A percentile compares a stretch with the other conserved stretches of the same genome.
These are phyloP conservation scores for Exocentrus adspersus DNA, from an alignment of 2,888 invertebrate genomes.

Conservation along the genomic window DNA sequence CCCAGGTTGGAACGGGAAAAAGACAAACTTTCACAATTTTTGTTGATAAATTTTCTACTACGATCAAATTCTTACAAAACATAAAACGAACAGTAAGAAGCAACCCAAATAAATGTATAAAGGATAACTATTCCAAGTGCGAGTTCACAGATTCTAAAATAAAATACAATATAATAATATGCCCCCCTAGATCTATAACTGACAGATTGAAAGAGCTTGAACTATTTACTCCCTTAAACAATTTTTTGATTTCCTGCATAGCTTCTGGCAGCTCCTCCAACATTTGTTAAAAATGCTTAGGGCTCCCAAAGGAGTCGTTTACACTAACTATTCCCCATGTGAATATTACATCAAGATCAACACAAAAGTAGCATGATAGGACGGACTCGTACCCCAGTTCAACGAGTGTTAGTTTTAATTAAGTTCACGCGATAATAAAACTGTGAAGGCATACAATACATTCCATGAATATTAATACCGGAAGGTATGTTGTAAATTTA, in stretches of 20 bases:
- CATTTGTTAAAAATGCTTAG: constrained; percentile 11
- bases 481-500: background rate
- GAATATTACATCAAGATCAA: constrained; percentile 15
- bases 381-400: background rate
- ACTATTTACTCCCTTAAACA: background rate
- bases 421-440: background rate
- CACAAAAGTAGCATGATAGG: background rate
- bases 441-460: background rate
- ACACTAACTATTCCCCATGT: constrained; percentile 16
- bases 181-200: too few species aligned
- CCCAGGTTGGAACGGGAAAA: too few species aligned
- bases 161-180: too few species aligned
- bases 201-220: too few species aligned
- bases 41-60: too few species aligned
- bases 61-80: too few species aligned
- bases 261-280: background rate
- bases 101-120: too few species aligned
- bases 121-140: too few species aligned
- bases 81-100: too few species aligned
- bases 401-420: background rate
- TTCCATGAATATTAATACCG: background rate
- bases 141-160: too few species aligned
- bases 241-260: background rate
- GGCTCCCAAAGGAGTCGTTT: constrained; percentile 9
- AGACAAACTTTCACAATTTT: too few species aligned